Base-by-base conservation (phyloP, 2,888 invertebrate genomes). In the Drosophila fulvimacula region DNA sequence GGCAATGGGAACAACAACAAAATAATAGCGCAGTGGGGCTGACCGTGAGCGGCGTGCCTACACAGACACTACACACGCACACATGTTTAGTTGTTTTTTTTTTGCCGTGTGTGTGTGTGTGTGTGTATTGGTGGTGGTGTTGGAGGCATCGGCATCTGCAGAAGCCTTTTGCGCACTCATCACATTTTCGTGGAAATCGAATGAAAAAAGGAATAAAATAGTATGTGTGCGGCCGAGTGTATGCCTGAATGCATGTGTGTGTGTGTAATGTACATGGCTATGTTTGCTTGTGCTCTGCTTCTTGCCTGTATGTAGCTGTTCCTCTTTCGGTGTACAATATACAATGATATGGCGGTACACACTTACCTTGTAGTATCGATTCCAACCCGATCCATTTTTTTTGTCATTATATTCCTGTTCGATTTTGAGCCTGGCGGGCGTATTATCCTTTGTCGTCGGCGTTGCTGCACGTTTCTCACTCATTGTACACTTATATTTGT, bases 171-270 rank as follows among this genome's bases (percentile, higher is more conserved):
- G 88, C 90, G 88, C 83, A 91, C 85, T 90, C 90, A 91, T 90
- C 83, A 82, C 79, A 82, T 90, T 91, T 90, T 90, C 91, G 88
- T 90, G 90, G 91, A 90, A 91, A 89, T 90, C 76, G 81, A 73
- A 83, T 80, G 76, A 73, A 79, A 79, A 81, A 90, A 91, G 88
- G 84, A 81, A 80, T 80, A 84, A 78, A 79, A 71, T 69, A 65
- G 59, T 69, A 57, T 67, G 60, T 59, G 63, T 51, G 58, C 42
- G 44, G 24, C 41, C 52, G 21, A 49, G 27, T 42, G 42, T 64
- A 15, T 51, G 30, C 46, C 46, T 48, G 46, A n/a, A 17, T 52
- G 10, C 39, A 21, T 46, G 24, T 13, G 24, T 15, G 41, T 59
- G 27, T 70, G 49, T 56, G 36, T 60, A 46, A 24, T 44, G 44